phyloP scores from a whole-genome alignment of 2,797 vertebrate species.

The Poeciliopsis paucimaculata region DNA sequence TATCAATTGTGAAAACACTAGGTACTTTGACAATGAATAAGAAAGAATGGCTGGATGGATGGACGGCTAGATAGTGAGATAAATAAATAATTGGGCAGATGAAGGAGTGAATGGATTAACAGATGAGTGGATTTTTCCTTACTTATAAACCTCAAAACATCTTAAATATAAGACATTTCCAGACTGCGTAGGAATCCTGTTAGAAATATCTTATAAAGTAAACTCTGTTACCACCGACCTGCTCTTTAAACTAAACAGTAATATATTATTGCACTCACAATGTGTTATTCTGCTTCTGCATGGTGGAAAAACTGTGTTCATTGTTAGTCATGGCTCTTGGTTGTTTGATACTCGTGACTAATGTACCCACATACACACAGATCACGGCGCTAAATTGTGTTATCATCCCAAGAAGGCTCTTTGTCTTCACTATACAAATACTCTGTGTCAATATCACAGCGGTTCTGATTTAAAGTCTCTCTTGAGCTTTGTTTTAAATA shows the following conservation, averaged over 20 bases:
- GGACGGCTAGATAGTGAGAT: not conserved
- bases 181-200: not conserved
- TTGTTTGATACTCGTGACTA: conserved; percentile 58
- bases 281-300: conserved; percentile 19
- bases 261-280: conserved; percentile 1
- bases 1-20: not conserved
- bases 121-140: not conserved
- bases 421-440: conserved; percentile 29
- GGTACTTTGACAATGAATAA: not conserved
- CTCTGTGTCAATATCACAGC: conserved; percentile 7
- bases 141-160: not conserved
- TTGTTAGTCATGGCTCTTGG: conserved; percentile 59
- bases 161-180: not conserved
- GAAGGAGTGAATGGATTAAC: not conserved
- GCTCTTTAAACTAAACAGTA: conserved; percentile 5
- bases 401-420: conserved; percentile 42
- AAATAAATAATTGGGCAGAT: not conserved
- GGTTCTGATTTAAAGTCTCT: conserved; percentile 17
- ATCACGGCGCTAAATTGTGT: conserved; percentile 25
- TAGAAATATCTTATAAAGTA: not conserved
- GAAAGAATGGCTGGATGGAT: not conserved
- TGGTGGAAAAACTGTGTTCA: conserved; percentile 45
- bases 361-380: conserved; percentile 38
- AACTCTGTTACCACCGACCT: conserved; percentile 3
- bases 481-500: not conserved